Conservation (phyloP, 2,888 invertebrate species). For the Dryomyza anilis region DNA sequence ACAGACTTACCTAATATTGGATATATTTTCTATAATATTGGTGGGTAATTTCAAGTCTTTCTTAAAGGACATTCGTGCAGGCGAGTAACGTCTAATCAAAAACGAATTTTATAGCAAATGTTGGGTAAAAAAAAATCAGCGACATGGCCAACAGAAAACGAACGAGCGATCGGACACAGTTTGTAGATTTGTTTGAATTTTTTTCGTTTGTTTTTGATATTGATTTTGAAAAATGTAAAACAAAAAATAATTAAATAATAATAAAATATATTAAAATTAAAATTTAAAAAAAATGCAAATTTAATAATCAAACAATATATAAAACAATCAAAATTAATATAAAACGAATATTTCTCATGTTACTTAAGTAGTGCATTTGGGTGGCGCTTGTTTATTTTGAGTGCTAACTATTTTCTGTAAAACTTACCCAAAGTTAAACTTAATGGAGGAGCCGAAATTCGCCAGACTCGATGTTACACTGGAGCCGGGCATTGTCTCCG, state of each 20-base stretch:
- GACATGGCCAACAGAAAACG: slow-evolving; percentile 33
- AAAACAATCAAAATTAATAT: slow-evolving; percentile 6
- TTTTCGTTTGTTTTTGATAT: too few relatives aligned
- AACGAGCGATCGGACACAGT: slow-evolving; percentile 34
- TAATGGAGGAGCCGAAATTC: slow-evolving; percentile 80
- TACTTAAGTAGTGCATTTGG: too few relatives aligned
- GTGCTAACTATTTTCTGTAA: too few relatives aligned
- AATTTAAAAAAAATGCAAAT: slow-evolving; percentile 25
- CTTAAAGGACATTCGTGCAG: slow-evolving; percentile 80
- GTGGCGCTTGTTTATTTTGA: too few relatives aligned
- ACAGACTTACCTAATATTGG: slow-evolving; percentile 74
- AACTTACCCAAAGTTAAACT: slow-evolving; percentile 83
- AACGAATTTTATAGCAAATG: slow-evolving; percentile 48
- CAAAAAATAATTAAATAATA: slow-evolving; percentile 24
- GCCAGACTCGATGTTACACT: slow-evolving; percentile 78
- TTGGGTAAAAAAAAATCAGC: slow-evolving; percentile 44
- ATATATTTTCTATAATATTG: slow-evolving; percentile 77
- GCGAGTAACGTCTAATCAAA: slow-evolving; percentile 81
- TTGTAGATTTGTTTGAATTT: slow-evolving; percentile 16
- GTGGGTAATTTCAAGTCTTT: slow-evolving; percentile 81
- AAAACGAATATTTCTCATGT: too few relatives aligned
- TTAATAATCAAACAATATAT: background rate
- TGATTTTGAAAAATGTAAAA: slow-evolving; percentile 29
- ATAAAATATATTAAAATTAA: slow-evolving; percentile 24
- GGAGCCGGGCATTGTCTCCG: slow-evolving; percentile 76